These are phyloP conservation scores for Tridacna crocea DNA, from an alignment of 2,888 invertebrate genomes.

Conservation along the genomic window DNA sequence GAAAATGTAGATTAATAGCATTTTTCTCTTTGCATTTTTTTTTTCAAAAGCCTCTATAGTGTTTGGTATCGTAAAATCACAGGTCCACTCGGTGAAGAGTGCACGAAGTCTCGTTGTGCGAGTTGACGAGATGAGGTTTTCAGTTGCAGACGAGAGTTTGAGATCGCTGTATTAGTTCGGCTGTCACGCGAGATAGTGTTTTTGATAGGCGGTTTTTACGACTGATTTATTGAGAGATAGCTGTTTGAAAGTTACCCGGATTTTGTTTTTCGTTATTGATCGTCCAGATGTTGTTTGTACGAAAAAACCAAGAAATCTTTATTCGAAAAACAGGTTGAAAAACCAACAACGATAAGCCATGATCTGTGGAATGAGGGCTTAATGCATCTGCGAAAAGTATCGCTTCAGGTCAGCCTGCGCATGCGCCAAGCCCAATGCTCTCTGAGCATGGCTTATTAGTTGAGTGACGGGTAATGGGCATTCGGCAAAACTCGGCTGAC, in stretches of 20 bases:
- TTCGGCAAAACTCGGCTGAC: too few species aligned
- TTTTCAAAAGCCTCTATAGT: not conserved
- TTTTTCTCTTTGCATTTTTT: not conserved
- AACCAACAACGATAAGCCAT: too few species aligned
- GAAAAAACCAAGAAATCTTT: too few species aligned
- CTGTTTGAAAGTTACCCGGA: not conserved
- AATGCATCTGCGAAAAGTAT: too few species aligned
- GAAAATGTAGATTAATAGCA: not conserved
- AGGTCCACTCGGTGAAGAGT: not conserved
- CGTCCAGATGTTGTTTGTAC: too few species aligned
- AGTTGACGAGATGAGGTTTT: not conserved
- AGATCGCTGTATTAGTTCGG: constrained; percentile 4
- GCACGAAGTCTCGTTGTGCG: not conserved
- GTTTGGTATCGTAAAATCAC: not conserved
- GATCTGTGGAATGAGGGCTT: too few species aligned
- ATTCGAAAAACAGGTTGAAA: too few species aligned
- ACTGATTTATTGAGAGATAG: constrained; percentile 10
- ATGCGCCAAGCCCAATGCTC: too few species aligned
- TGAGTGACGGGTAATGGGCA: not conserved
- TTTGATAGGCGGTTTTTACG: constrained; percentile 6
- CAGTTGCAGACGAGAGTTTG: not conserved
- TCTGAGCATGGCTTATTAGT: too few species aligned
- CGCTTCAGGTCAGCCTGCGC: too few species aligned
- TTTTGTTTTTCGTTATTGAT: not conserved
- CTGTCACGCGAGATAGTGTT: constrained; percentile 11